These are phyloP conservation scores for Rhynchomys soricoides DNA, from an alignment of 2,113 vertebrate genomes.

Conservation along the genomic window DNA sequence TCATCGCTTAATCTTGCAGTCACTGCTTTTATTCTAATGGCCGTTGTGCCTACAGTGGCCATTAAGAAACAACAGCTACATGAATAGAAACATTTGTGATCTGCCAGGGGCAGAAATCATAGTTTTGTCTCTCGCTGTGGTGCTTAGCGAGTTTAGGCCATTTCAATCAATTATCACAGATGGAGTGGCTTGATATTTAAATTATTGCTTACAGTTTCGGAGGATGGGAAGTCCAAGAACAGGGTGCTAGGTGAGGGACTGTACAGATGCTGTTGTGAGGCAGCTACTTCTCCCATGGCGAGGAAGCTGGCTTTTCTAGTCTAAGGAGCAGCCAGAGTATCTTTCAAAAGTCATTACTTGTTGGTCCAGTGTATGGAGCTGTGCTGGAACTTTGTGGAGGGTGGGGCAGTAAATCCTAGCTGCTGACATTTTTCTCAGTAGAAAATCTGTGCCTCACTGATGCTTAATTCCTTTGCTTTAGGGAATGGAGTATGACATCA, in stretches of 20 bases:
- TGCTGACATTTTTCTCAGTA: neutral
- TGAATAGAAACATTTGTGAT: neutral
- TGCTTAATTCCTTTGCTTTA: neutral
- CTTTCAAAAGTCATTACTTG: neutral
- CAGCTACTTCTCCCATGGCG: neutral
- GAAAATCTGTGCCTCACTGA: neutral
- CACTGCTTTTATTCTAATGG: neutral
- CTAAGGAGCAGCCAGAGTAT: neutral
- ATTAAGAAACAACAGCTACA: neutral
- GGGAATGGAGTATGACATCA: neutral
- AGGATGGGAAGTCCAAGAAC: neutral
- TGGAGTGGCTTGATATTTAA: neutral
- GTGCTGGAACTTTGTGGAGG: neutral
- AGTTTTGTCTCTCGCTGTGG: neutral
- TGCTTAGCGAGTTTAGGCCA: neutral
- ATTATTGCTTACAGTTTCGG: neutral
- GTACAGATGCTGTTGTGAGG: neutral
- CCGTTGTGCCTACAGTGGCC: neutral
- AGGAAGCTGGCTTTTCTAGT: neutral
- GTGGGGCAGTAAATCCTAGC: no score
- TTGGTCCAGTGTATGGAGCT: neutral
- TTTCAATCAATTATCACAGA: neutral
- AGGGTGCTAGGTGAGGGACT: neutral
- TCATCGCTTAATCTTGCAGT: slow-evolving; percentile 9
- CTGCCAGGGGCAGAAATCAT: neutral